Base-by-base conservation (phyloP, 1,140 invertebrate genomes). In the Aporrectodea caliginosa region DNA sequence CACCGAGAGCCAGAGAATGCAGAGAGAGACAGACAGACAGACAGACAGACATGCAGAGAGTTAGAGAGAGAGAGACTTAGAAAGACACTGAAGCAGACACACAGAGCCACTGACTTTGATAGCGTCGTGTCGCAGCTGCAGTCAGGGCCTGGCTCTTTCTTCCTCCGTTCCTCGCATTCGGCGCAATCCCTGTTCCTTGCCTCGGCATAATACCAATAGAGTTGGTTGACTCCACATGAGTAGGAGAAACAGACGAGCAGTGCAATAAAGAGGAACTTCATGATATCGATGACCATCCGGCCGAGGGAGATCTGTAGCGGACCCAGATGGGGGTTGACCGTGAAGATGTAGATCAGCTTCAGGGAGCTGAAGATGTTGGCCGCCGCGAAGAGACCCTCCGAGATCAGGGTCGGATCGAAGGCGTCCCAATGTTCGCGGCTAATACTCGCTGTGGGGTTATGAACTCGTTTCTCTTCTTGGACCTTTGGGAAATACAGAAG, bases 291-390 rank as follows among this genome's bases (percentile, higher is more conserved):
- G 78, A 98, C 95, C 97, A 99, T 98, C 82, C 96, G 91, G 73
- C 95, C 97, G 30, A 98, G 90, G 12, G 95, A 98, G 73, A 99
- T 97, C 90, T 99, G 97, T 77, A 99, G 91, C 79, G 97, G 97
- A 79, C 97, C 97, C 85, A 99, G 90, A 89, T 98, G 95, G 32
- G 97, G 97, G 90, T 98, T 99, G 76, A 99, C 96, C 73, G 97
- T 98, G 90, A 99, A 99, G 88, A 99, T 98, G 90, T 98, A 98
- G 84, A 99, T 97, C 84, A 99, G 91, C 90, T 98, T 99, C 78
- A 99, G 91, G 77, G 96, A 98, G 90, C 95, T 96, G 87, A 97
- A 96, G 83, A 97, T 96, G 92, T 97, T 97, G 81, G 93, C 95
- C 0, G 95, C 95, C 0, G 95, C 94, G 89, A 97, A 98, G 69